Conservation (phyloP, 2,113 vertebrate genomes). For the Pleuronectes platessa region DNA sequence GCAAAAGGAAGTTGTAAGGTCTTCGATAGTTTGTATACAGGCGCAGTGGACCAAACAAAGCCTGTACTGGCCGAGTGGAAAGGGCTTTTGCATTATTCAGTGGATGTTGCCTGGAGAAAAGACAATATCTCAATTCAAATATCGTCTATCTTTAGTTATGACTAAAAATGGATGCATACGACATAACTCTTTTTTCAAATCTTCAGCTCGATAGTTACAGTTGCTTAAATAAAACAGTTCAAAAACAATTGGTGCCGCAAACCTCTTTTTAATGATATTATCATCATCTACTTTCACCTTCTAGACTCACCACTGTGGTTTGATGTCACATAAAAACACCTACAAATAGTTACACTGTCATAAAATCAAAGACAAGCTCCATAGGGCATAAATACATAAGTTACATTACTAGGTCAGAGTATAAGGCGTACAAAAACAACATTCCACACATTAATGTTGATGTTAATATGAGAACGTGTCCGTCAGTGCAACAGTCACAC, state of each 20-base stretch:
- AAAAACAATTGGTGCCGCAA: conserved; percentile 49
- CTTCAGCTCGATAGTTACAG: background rate
- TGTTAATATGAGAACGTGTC: conserved; percentile 70
- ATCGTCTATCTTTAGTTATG: too few relatives aligned
- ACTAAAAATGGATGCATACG: too few relatives aligned
- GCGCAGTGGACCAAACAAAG: too few relatives aligned
- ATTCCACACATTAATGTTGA: conserved; percentile 63
- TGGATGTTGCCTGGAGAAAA: too few relatives aligned
- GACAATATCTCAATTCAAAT: too few relatives aligned
- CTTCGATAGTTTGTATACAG: too few relatives aligned
- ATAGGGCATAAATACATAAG: conserved; percentile 62
- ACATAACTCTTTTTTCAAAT: too few relatives aligned
- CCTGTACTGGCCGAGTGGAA: too few relatives aligned
- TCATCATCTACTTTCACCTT: conserved; percentile 14
- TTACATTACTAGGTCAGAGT: conserved; percentile 75
- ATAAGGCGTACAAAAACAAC: conserved; percentile 76
- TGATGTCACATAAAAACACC: conserved; percentile 41
- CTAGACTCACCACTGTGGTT: conserved; percentile 26
- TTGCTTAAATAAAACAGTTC: conserved; percentile 38
- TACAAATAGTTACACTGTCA: conserved; percentile 17
- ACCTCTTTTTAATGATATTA: conserved; percentile 30
- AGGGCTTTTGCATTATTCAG: too few relatives aligned
- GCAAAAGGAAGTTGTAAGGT: too few relatives aligned
- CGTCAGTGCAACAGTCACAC: conserved; percentile 74
- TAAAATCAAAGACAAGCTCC: conserved; percentile 43